Evolutionary conservation across 2,888 invertebrate genomes (phyloP), one percentile per base, ranked within the genome.

Genomic region (Chalcosyrphus nemorum): DNA sequence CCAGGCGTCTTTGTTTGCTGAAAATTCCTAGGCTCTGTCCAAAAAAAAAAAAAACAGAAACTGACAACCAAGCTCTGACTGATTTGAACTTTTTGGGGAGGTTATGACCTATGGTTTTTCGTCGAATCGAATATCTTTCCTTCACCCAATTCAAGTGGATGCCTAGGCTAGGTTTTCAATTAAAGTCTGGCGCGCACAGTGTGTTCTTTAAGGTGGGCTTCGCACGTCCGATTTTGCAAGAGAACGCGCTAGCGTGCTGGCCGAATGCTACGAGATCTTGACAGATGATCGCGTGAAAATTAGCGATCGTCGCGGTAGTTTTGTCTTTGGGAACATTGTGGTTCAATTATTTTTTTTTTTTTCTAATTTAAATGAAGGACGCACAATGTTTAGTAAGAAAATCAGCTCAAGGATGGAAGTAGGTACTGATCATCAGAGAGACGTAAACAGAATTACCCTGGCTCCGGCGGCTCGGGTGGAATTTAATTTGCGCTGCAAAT

Each of bases 341-440:
- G 59, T 52, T 80, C 84, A 78, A 80, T 84, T 84, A 84, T 75
- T 43, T 35, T 57, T 70, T 54, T 63, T 45, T 50, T 45, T 52
- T 70, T 68, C 59, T 78, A 56, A 78, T 84, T 70, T 70, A 63
- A 29, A n/a, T 29, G 74, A 80, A 84, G 84, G 84, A 84, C 82
- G 41, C 63, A 54, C 57, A 59, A 27, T 43, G 32, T 54, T 78
- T 84, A 63, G 47, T 24, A 66, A 56, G 54, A 74, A 32, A 80
- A 84, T 75, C 57, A 57, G 84, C 75, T 70, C 84, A 84, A 80
- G 80, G 80, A 84, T 65, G 38, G 63, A 45, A 70, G 13, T 27
- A 19, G 43, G 9, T n/a, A 38, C 47, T 52, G 52, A 45, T 76
- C 52, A 24, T 24, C 7, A 59, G 43, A 54, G 47, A 24, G 47